These are phyloP conservation scores for Ceratina australensis DNA, from an alignment of 1,140 invertebrate species.

Conservation along the genomic window DNA sequence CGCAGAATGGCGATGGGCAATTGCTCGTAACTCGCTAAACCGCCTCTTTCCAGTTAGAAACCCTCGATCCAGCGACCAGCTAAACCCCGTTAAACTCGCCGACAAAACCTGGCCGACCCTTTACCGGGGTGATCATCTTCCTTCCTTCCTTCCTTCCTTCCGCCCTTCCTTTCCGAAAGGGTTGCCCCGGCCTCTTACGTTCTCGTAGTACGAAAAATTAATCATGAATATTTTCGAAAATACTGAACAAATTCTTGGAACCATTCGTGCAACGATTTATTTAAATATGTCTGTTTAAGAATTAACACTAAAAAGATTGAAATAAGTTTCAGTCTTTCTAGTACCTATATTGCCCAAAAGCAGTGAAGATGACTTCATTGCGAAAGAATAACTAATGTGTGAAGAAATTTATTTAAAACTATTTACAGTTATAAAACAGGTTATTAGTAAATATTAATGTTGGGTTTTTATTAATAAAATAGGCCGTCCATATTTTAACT, in stretches of 20 bases:
- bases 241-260: conserved; percentile 6
- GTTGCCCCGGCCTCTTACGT: background rate
- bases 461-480: no score
- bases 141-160: conserved; percentile 58
- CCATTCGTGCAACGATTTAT: no score
- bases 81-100: conserved; percentile 68
- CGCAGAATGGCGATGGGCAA: conserved; percentile 73
- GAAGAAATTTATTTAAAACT: no score
- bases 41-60: conserved; percentile 49
- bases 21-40: conserved; percentile 71
- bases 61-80: conserved; percentile 63
- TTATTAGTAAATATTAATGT: no score
- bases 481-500: no score
- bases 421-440: no score
- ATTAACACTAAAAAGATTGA: no score
- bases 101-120: conserved; percentile 64
- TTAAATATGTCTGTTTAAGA: no score
- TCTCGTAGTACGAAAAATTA: conserved; percentile 47
- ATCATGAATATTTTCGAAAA: conserved; percentile 59
- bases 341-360: no score
- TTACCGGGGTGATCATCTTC: conserved; percentile 58
- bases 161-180: conserved; percentile 42
- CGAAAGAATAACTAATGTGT: no score
- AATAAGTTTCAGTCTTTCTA: no score
- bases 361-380: no score